Conservation (phyloP, 2,888 invertebrate genomes). For the Pheosia tremula region DNA sequence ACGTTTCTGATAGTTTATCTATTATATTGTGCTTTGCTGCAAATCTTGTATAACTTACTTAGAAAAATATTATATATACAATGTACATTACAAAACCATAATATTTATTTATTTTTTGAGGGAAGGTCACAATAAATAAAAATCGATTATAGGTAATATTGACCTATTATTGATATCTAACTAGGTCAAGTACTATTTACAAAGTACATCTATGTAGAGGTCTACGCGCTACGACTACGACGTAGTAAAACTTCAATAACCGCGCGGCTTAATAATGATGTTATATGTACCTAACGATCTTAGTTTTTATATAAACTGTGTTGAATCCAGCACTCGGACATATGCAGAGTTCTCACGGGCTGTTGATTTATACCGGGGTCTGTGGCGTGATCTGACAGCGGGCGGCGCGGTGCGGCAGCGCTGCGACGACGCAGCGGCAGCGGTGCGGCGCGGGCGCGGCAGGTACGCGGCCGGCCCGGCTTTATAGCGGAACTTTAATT, state of each 20-base stretch:
- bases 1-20: constrained; percentile 1
- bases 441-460: constrained; percentile 63
- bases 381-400: constrained; percentile 54
- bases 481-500: constrained; percentile 83
- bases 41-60: not conserved
- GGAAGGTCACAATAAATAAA: too few relatives aligned
- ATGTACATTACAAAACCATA: too few relatives aligned
- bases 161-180: too few relatives aligned
- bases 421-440: constrained; percentile 38
- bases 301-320: not conserved
- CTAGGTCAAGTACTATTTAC: too few relatives aligned
- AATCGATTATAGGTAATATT: too few relatives aligned
- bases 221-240: not conserved
- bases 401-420: constrained; percentile 43
- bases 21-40: not conserved
- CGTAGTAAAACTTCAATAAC: not conserved
- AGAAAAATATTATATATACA: too few relatives aligned
- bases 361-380: constrained; percentile 50
- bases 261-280: not conserved
- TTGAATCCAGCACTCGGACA: constrained; percentile 37
- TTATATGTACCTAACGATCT: not conserved
- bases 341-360: constrained; percentile 64
- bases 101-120: too few relatives aligned
- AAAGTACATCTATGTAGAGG: too few relatives aligned
- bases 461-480: constrained; percentile 71